phyloP scores from a whole-genome alignment of 2,888 invertebrate genomes.

The Pheosia gnoma region DNA sequence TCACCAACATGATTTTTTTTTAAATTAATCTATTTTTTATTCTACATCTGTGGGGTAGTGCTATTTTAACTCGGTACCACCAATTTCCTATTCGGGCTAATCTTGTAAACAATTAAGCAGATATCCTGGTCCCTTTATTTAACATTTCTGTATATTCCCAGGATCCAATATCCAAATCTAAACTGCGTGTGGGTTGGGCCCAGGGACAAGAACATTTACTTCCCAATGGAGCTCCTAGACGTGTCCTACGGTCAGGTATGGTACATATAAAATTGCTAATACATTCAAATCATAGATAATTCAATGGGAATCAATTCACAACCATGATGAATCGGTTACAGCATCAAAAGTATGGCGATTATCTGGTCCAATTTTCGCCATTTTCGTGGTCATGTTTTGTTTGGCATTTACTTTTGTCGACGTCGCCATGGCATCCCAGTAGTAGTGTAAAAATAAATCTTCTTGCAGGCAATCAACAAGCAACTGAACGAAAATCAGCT shows the following conservation, averaged over 20 bases:
- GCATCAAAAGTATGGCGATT: too few species aligned
- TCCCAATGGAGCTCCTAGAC: constrained; percentile 93
- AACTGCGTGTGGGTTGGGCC: constrained; percentile 94
- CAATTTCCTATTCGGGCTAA: too few species aligned
- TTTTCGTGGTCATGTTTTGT: too few species aligned
- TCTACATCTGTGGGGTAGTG: too few species aligned
- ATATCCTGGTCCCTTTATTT: too few species aligned
- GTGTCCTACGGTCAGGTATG: constrained; percentile 91
- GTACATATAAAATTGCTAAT: neutral
- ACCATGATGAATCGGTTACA: too few species aligned
- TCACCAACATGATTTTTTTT: too few species aligned
- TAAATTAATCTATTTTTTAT: too few species aligned
- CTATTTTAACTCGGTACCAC: too few species aligned
- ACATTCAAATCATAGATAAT: neutral
- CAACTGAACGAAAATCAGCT: constrained; percentile 94
- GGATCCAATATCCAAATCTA: constrained; percentile 85
- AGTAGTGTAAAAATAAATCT: neutral
- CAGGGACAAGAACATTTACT: constrained; percentile 86
- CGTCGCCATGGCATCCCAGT: too few species aligned
- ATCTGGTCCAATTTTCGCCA: too few species aligned
- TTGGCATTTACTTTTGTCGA: too few species aligned
- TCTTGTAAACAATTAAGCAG: neutral
- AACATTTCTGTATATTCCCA: constrained; percentile 25
- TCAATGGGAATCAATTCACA: neutral
- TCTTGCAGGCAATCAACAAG: constrained; percentile 79